A percentile compares a stretch with the other conserved stretches of the same genome.
phyloP scores from a whole-genome alignment of 2,888 invertebrate genomes.

The Epirrhoe alternata region DNA sequence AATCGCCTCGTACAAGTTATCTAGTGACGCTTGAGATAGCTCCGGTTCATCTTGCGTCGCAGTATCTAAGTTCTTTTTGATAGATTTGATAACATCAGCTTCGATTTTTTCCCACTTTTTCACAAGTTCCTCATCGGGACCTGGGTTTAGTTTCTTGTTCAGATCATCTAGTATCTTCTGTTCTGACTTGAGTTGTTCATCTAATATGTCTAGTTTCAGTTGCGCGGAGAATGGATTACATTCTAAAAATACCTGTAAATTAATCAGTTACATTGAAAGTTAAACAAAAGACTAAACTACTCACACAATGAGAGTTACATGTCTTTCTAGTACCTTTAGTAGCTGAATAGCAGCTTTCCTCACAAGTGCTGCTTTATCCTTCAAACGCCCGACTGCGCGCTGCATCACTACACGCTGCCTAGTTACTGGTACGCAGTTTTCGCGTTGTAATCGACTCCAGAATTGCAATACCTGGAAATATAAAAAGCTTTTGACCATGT shows the following conservation, averaged over 20 bases:
- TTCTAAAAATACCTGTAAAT: constrained; percentile 88
- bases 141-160: constrained; percentile 78
- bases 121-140: constrained; percentile 72
- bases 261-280: not conserved
- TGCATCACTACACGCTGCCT: constrained; percentile 88
- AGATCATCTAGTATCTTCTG: constrained; percentile 87
- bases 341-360: constrained; percentile 93
- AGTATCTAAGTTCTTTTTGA: constrained; percentile 78
- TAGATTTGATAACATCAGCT: constrained; percentile 75
- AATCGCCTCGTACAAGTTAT: constrained; percentile 75
- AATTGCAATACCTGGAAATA: constrained; percentile 87
- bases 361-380: constrained; percentile 93
- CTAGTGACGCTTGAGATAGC: constrained; percentile 73
- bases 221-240: constrained; percentile 94
- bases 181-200: constrained; percentile 86
- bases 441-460: constrained; percentile 91
- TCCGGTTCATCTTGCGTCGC: constrained; percentile 78
- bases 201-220: constrained; percentile 84
- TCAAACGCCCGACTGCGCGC: constrained; percentile 88
- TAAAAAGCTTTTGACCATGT: constrained; percentile 2
- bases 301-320: too few relatives aligned
- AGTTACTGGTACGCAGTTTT: constrained; percentile 91
- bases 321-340: constrained; percentile 77
- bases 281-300: too few relatives aligned
- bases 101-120: constrained; percentile 84